phyloP scores from a whole-genome alignment of 2,888 invertebrate species.

The Pinctada fucata region DNA sequence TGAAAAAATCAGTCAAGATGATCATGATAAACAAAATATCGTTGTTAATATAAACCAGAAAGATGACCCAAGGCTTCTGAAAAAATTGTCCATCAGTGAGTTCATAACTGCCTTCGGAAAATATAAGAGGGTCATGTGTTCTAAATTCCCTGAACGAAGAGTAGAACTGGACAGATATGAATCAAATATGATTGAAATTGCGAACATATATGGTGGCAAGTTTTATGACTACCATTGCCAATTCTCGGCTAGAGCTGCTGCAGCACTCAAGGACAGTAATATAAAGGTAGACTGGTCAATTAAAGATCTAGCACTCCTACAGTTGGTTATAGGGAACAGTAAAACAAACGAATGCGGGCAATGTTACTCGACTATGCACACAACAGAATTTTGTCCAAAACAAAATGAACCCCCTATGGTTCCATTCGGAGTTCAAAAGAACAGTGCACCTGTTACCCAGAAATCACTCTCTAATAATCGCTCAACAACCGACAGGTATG shows the following conservation, averaged over 20 bases:
- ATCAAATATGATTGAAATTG: conserved; percentile 26
- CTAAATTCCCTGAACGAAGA: conserved; percentile 25
- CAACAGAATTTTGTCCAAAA: conserved; percentile 17
- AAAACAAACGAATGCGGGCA: conserved; percentile 14
- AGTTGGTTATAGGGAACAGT: conserved; percentile 17
- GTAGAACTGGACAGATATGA: conserved; percentile 27
- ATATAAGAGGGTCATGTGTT: conserved; percentile 28
- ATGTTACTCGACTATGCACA: conserved; percentile 17
- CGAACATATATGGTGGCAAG: conserved; percentile 24
- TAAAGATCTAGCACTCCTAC: conserved; percentile 21
- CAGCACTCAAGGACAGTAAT: conserved; percentile 10
- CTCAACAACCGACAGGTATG: background rate
- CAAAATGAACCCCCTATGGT: background rate
- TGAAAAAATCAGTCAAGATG: background rate
- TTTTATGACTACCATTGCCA: conserved; percentile 34
- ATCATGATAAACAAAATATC: background rate
- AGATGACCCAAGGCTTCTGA: conserved; percentile 14
- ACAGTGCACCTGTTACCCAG: background rate
- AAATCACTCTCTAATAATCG: background rate
- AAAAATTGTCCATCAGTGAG: conserved; percentile 22
- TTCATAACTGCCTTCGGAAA: conserved; percentile 33
- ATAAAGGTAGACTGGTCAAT: conserved; percentile 37
- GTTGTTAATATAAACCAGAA: background rate
- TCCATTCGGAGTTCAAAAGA: background rate
- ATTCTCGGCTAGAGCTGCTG: conserved; percentile 20